Base-by-base conservation (phyloP, 2,797 vertebrate genomes). In the Intellagama lesueurii region DNA sequence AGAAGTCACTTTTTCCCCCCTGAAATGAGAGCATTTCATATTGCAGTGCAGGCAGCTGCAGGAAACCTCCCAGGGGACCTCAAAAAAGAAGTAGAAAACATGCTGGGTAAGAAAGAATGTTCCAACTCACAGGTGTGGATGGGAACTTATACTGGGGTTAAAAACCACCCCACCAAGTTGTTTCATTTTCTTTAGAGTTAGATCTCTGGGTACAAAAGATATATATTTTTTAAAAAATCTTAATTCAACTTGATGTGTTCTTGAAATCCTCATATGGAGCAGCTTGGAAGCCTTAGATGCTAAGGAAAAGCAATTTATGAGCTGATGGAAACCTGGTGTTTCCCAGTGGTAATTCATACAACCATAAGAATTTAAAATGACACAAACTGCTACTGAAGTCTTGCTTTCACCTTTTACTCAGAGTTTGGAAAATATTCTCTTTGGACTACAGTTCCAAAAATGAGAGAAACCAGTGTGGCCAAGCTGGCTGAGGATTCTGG, bases 1-100 rank as follows among this genome's bases (percentile, higher is more conserved):
- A 68, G 49, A 95, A 94, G 94, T 97, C 93, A 97, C 95, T 96
- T 96, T 96, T 97, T 96, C 0, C 28, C 76, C 44, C 44, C 96
- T 94, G 90, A 94, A 93, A 96, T 96, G 96, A 96, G 96, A 96
- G 95, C 93, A 93, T 95, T 95, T 90, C 91, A 89, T 11, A 4
- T 93, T 92, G 93, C 91, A n/a, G 91, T 0, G 1, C 0, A 0
- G 77, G 88, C 94, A 93, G 94, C 95, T 96, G 94, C 95, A 96
- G 95, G 95, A 96, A 96, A 94, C 90, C 92, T 94, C 70, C 0
- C 35, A 70, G 68, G 90, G 91, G 91, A 94, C 91, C 92, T 95
- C 92, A 94, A 93, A 95, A 95, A 95, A 92, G 85, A 93, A 87
- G 44, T 22, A 88, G 69, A 32, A 80, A 56, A n/a, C 24, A 9